Base-by-base conservation (phyloP, 2,888 invertebrate genomes). In the Trissoscelio sp. region DNA sequence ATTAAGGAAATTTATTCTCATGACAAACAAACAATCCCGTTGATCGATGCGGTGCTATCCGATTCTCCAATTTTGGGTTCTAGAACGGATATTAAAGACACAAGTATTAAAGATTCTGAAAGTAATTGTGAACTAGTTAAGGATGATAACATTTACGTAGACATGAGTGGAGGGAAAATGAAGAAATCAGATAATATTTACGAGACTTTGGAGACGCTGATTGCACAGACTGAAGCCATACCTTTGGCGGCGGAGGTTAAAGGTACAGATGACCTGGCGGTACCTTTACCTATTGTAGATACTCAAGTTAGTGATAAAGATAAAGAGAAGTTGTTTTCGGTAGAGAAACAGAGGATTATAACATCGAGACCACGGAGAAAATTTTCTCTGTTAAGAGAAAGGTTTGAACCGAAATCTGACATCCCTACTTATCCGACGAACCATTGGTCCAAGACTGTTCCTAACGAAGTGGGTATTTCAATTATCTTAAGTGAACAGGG, bases 301-400 rank as follows among this genome's bases (percentile, higher is more conserved):
- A 18, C 12, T 58, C 4, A 6, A 5, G 14, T 22, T n/a, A 18
- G 42, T 11, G 39, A 46, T 11, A 69, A 51, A 14, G 31, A 78
- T 16, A 51, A 14, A 18, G 11, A 16, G 9, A n/a, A 66, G 3
- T 24, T 24, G 6, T 24, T 55, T 48, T 20, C 57, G 0, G 44
- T 42, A 9, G 86, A 88, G 0, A 87, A 84, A 39, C 83, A 81
- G 20, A 79, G 62, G 48, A 84, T 82, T 0, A 70, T 85, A 78
- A 92, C 90, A 83, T 92, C 39, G 7, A 60, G 92, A 86, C 93
- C 94, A 0, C 91, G 93, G 73, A 90, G 94, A 83, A 94, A 94
- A 87, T 93, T 94, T 89, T 94, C 94, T 2, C 92, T 94, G 72
- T 87, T 94, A 14, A 92, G 93, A 84, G 94, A 94, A 85, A 92